Conservation (phyloP, 2,888 invertebrate genomes). For the Cheilosia grossa region DNA sequence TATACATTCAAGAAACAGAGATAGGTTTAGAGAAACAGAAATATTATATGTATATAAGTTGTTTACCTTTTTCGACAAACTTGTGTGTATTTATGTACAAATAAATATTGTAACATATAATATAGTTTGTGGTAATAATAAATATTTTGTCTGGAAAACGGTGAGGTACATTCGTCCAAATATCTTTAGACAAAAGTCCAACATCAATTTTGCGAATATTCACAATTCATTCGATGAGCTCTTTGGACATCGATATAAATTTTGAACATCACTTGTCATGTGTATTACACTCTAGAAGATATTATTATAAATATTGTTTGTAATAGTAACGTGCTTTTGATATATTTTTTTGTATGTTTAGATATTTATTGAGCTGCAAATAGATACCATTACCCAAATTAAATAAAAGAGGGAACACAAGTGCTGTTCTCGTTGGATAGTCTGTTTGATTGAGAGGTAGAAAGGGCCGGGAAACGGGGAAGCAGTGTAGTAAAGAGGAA, state of each 20-base stretch:
- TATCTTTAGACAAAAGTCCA: constrained; percentile 81
- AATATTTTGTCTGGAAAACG: constrained; percentile 79
- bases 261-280: constrained; percentile 71
- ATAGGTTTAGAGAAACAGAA: constrained; percentile 61
- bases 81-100: constrained; percentile 46
- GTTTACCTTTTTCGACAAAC: constrained; percentile 50
- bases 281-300: constrained; percentile 53
- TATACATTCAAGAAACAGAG: constrained; percentile 67
- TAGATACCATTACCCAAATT: constrained; percentile 70
- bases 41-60: constrained; percentile 19
- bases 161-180: constrained; percentile 82
- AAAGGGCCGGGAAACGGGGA: not conserved
- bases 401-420: constrained; percentile 55
- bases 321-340: constrained; percentile 65
- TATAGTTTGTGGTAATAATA: constrained; percentile 48
- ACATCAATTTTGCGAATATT: constrained; percentile 83
- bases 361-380: constrained; percentile 59
- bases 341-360: constrained; percentile 29
- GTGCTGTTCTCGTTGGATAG: constrained; percentile 52
- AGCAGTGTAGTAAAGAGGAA: constrained; percentile 25
- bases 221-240: constrained; percentile 34
- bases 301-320: constrained; percentile 3
- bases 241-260: constrained; percentile 15
- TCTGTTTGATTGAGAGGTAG: constrained; percentile 2
- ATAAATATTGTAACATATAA: constrained; percentile 45